phyloP scores from a whole-genome alignment of 2,797 vertebrate genomes.

The Sebastes aleutianus region DNA sequence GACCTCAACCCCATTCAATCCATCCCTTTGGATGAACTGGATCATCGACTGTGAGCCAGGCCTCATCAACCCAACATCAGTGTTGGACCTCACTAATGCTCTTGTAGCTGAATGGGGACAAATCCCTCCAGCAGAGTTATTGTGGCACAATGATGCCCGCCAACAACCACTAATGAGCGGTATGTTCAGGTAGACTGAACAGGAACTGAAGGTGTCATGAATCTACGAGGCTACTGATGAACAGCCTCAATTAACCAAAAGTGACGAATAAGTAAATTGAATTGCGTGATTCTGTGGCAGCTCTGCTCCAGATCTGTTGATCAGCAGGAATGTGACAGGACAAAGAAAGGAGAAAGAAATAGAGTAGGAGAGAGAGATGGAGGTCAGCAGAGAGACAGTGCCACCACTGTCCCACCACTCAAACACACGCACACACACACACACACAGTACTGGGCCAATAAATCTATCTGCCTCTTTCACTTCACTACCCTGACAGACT shows the following conservation, averaged over 20 bases:
- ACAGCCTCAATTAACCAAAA: neutral
- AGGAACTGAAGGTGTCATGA: neutral
- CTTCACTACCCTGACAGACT: slow-evolving; percentile 35
- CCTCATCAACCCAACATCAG: neutral
- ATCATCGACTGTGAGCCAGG: neutral
- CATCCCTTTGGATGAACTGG: neutral
- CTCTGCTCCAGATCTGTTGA: slow-evolving; percentile 25
- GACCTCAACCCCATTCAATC: neutral
- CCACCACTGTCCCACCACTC: slow-evolving; percentile 26
- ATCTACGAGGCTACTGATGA: neutral
- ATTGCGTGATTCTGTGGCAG: neutral
- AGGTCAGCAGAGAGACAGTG: slow-evolving; percentile 42
- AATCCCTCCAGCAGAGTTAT: neutral
- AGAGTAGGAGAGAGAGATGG: slow-evolving; percentile 22
- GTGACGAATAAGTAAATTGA: neutral
- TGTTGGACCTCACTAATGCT: neutral
- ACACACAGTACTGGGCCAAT: neutral
- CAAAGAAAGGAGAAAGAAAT: slow-evolving; percentile 47
- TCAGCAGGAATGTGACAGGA: slow-evolving; percentile 61
- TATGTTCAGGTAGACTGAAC: neutral
- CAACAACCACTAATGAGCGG: neutral
- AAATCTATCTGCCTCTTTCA: slow-evolving; percentile 39
- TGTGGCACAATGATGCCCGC: neutral
- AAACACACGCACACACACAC: neutral
- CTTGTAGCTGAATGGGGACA: neutral